A percentile compares a stretch with the other conserved stretches of the same genome.
These are phyloP conservation scores for Ibycter americanus DNA, from an alignment of 2,797 vertebrate genomes.

Conservation along the genomic window DNA sequence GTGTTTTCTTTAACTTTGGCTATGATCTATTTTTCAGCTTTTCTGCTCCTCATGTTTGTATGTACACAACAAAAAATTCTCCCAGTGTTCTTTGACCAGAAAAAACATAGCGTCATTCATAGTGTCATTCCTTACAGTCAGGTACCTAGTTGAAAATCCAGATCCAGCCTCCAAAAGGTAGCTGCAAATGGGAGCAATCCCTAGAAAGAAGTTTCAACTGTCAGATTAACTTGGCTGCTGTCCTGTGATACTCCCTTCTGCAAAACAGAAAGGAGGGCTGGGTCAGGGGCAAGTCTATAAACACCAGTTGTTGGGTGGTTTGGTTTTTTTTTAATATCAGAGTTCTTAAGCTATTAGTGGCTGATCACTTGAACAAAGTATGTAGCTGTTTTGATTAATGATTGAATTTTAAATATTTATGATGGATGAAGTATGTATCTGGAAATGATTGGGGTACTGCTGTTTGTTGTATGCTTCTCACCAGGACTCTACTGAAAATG, in stretches of 20 bases:
- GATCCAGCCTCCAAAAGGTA: not conserved
- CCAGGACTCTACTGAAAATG: not conserved
- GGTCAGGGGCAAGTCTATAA: not conserved
- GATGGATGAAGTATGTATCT: constrained; percentile 28
- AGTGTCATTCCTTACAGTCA: not conserved
- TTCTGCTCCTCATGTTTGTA: not conserved
- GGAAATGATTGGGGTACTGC: not conserved
- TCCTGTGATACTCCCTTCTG: not conserved
- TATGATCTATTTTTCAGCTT: not conserved
- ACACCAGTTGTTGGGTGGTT: not conserved
- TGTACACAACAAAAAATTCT: not conserved
- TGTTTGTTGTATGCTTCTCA: constrained; percentile 15
- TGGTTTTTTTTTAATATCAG: not conserved
- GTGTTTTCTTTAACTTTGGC: not conserved
- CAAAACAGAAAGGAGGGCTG: not conserved
- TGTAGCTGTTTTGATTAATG: constrained; percentile 64
- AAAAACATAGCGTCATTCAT: not conserved
- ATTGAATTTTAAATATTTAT: constrained; percentile 68
- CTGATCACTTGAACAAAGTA: constrained; percentile 63
- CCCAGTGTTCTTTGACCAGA: not conserved
- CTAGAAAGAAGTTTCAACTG: not conserved
- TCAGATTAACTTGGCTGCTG: not conserved
- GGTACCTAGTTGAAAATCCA: not conserved
- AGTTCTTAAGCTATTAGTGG: constrained; percentile 48
- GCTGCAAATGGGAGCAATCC: not conserved